Evolutionary conservation across 2,797 vertebrate genomes (phyloP), one percentile per base, ranked within the genome.

Genomic region (Lepilemur ruficaudatus): DNA sequence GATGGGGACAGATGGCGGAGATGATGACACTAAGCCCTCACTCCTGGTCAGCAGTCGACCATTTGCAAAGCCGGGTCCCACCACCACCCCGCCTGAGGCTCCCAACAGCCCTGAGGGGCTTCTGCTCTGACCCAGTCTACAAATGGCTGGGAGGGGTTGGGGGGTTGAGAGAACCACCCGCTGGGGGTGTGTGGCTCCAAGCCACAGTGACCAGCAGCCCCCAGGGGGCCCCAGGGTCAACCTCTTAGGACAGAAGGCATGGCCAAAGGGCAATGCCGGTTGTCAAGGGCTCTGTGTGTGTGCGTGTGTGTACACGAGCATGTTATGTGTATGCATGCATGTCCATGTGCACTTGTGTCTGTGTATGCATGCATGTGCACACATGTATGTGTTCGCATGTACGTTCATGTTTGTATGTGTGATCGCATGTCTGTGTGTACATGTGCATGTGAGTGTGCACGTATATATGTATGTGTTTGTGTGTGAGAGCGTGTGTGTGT

Each of bases 51-150:
- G 76, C 32, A 15, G 28, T n/a, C 1, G 1, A 4, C 52, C 10
- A 2, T 23, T 46, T 80, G 32, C 63, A 35, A 48, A 30, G 50
- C 52, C 0, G 0, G 23, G 15, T 10, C 13, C 61, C 78, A 13
- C 57, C 12, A 15, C 38, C 15, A 0, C 7, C 6, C n/a, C 32
- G 0, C 6, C 23, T 6, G 20, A 41, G 35, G 52, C 17, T 8
- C 86, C 17, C 2, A 0, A 63, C 17, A 7, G 30, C 41, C 65
- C 48, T 2, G 0, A 1, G 0, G 35, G 48, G 32, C 50, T 1
- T 35, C 46, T 3, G 3, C 9, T 35, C 18, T 2, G 0, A 17
- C 30, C 18, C 38, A 10, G 17, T 10, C 48, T 48, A 25, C 80
- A 57, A 52, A 14, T 7, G 30, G 48, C 41, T 28, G 65, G 57